phyloP scores from a whole-genome alignment of 2,888 invertebrate species.

The Oscheius myriophilus region DNA sequence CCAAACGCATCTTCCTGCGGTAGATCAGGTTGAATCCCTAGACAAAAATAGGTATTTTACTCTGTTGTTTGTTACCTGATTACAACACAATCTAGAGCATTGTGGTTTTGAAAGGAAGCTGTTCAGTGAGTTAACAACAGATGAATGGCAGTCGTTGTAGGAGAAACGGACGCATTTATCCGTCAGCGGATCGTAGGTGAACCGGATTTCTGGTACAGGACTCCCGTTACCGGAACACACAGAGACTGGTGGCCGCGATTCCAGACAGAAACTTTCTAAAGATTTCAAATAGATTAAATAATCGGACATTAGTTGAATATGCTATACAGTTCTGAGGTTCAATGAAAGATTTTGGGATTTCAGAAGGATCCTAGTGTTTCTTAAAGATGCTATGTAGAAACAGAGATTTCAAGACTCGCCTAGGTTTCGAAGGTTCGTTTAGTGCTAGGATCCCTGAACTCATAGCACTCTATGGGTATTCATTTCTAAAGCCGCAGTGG shows the following conservation, averaged over 20 bases:
- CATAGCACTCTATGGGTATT: no score
- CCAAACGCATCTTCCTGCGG: conserved; percentile 38
- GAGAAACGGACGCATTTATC: conserved; percentile 49
- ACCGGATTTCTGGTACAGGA: conserved; percentile 45
- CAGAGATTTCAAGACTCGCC: no score
- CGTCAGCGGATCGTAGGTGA: conserved; percentile 50
- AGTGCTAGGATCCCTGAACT: no score
- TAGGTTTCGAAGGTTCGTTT: no score
- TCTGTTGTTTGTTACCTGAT: conserved; percentile 32
- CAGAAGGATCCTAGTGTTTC: no score
- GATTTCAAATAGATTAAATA: neutral
- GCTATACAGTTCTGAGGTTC: neutral
- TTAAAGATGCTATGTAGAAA: no score
- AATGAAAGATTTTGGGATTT: no score
- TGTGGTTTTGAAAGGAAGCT: conserved; percentile 45
- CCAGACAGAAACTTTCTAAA: conserved; percentile 48
- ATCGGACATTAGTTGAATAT: no score
- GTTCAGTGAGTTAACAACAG: conserved; percentile 32
- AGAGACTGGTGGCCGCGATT: conserved; percentile 44
- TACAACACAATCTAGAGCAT: conserved; percentile 48
- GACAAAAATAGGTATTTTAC: neutral
- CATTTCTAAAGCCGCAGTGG: no score
- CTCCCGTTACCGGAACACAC: conserved; percentile 43
- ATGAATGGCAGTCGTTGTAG: conserved; percentile 37
- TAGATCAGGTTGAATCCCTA: conserved; percentile 51